A percentile compares a stretch with the other conserved stretches of the same genome.
Evolutionary conservation across 2,888 invertebrate genomes (phyloP).

Genomic region (Tryphoninae sp.): DNA sequence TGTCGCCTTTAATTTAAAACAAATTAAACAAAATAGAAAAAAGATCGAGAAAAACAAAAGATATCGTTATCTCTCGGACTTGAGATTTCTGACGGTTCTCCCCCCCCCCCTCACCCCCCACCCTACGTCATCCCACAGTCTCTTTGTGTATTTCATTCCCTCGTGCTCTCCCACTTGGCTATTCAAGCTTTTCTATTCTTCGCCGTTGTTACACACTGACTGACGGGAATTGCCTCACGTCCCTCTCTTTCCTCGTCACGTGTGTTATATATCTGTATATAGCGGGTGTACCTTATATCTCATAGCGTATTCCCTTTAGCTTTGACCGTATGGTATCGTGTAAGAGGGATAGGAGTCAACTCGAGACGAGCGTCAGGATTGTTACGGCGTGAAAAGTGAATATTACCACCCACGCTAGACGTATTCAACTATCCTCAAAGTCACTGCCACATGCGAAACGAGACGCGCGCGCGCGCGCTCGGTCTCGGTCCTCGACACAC

Average conservation of each 20-base stretch:
- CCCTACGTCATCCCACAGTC: not conserved
- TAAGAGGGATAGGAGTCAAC: slow-evolving; percentile 24
- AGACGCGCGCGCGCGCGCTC: not conserved
- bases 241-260: slow-evolving; percentile 28
- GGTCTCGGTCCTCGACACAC: not conserved
- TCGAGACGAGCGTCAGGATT: slow-evolving; percentile 45
- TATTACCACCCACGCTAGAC: slow-evolving; percentile 66
- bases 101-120: not conserved
- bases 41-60: too few relatives aligned
- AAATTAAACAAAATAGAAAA: not conserved
- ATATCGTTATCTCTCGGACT: too few relatives aligned
- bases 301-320: slow-evolving; percentile 50
- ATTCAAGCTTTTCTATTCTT: slow-evolving; percentile 41
- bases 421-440: slow-evolving; percentile 62
- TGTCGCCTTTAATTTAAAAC: not conserved
- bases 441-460: slow-evolving; percentile 45
- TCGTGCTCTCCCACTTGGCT: slow-evolving; percentile 26
- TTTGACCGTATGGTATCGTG: slow-evolving; percentile 45
- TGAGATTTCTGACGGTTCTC: too few relatives aligned
- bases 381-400: slow-evolving; percentile 66
- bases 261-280: slow-evolving; percentile 24
- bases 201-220: slow-evolving; percentile 42
- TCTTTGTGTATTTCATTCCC: not conserved
- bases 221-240: slow-evolving; percentile 58
- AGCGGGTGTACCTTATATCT: slow-evolving; percentile 27